Evolutionary conservation across 2,113 vertebrate genomes (phyloP).

Genomic region (Nothobranchius furzeri): DNA sequence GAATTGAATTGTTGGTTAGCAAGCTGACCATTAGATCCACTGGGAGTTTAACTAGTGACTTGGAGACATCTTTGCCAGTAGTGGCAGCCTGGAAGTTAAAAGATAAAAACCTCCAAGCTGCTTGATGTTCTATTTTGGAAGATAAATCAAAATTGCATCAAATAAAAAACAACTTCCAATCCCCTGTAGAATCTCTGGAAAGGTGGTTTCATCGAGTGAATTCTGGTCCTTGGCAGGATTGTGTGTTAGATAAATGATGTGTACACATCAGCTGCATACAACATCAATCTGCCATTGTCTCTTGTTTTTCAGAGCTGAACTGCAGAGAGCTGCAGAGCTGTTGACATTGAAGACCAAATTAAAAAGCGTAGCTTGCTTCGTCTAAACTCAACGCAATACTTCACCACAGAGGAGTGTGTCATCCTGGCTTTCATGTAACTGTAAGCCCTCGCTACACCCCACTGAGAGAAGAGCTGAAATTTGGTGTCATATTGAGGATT

Average conservation of each 20-base stretch:
- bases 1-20: too few species aligned
- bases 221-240: background rate
- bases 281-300: too few species aligned
- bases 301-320: too few species aligned
- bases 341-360: conserved; percentile 7
- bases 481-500: background rate
- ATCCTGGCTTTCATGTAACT: background rate
- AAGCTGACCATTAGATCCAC: too few species aligned
- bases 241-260: background rate
- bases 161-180: conserved; percentile 12
- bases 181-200: background rate
- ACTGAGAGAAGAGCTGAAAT: conserved; percentile 24
- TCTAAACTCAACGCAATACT: conserved; percentile 12
- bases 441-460: conserved; percentile 18
- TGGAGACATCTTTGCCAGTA: background rate
- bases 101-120: conserved; percentile 10
- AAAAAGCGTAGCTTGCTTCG: conserved; percentile 25
- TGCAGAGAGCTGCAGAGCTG: too few species aligned
- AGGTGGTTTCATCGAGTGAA: conserved; percentile 4
- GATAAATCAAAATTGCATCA: conserved; percentile 23
- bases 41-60: background rate
- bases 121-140: conserved; percentile 20
- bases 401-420: conserved; percentile 2
- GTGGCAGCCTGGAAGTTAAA: background rate
- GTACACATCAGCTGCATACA: conserved; percentile 3